Evolutionary conservation across 2,113 vertebrate genomes (phyloP).

Genomic region (Petaurus breviceps): DNA sequence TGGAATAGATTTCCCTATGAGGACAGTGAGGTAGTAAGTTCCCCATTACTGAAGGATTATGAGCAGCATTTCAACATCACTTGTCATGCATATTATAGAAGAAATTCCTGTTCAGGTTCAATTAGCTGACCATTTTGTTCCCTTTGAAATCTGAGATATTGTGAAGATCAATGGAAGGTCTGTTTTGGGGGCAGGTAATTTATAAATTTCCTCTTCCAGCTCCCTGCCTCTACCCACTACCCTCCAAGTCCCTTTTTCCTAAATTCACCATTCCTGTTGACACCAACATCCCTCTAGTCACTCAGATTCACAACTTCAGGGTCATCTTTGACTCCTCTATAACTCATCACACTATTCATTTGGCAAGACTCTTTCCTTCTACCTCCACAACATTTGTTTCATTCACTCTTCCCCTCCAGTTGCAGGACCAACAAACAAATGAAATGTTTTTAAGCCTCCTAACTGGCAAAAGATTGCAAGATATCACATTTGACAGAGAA

Average conservation of each 20-base stretch:
- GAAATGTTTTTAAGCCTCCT: background rate
- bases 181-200: background rate
- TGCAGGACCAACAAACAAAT: background rate
- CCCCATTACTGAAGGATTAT: background rate
- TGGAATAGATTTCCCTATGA: no score
- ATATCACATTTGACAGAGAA: background rate
- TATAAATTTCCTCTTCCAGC: background rate
- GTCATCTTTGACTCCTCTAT: background rate
- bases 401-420: background rate
- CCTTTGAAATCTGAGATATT: background rate
- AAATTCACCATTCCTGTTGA: background rate
- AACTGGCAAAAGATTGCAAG: background rate
- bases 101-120: background rate
- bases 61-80: background rate
- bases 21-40: no score
- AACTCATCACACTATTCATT: background rate
- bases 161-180: background rate
- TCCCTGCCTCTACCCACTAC: background rate
- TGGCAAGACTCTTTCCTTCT: background rate
- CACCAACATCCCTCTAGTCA: background rate
- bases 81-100: background rate
- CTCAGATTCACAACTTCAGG: background rate
- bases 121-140: background rate
- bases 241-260: background rate
- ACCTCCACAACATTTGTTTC: background rate